Conservation (phyloP, 1,140 invertebrate genomes). For the Drosophila persimilis region DNA sequence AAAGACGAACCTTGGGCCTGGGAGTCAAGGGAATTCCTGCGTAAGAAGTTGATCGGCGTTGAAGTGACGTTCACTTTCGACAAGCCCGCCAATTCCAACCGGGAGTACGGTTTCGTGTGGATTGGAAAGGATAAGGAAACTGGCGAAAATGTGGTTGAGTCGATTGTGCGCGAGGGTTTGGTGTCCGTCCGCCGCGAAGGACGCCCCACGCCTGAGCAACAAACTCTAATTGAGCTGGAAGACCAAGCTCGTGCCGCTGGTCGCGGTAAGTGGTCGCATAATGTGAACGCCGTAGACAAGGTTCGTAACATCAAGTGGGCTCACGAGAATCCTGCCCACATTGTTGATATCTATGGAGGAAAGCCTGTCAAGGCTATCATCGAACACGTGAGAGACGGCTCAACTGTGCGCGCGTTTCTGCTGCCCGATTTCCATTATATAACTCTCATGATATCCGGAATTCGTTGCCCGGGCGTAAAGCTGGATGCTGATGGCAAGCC, state of each 20-base stretch:
- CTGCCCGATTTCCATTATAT: constrained; percentile 91
- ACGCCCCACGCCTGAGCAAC: constrained; percentile 87
- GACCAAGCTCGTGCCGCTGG: constrained; percentile 93
- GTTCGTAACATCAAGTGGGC: constrained; percentile 94
- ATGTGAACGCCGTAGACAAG: constrained; percentile 85
- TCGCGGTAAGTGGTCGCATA: constrained; percentile 92
- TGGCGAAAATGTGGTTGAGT: constrained; percentile 94
- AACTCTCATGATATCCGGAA: constrained; percentile 97
- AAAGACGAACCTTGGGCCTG: constrained; percentile 97
- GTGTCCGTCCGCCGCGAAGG: constrained; percentile 92
- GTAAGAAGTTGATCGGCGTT: constrained; percentile 96
- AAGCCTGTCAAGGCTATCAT: constrained; percentile 94
- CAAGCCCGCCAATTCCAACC: constrained; percentile 88
- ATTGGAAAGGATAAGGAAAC: constrained; percentile 90
- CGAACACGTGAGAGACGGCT: constrained; percentile 98
- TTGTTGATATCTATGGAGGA: constrained; percentile 91
- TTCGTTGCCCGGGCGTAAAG: constrained; percentile 92
- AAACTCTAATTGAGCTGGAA: constrained; percentile 93
- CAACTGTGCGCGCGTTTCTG: constrained; percentile 95
- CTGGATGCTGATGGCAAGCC: constrained; percentile 87
- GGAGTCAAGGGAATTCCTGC: constrained; percentile 97
- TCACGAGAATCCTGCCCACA: constrained; percentile 91
- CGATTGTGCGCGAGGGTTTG: constrained; percentile 93
- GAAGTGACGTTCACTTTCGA: constrained; percentile 92
- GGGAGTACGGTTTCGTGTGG: constrained; percentile 95